These are phyloP conservation scores for Trichogramma evanescens DNA, from an alignment of 2,888 invertebrate species.

Conservation along the genomic window DNA sequence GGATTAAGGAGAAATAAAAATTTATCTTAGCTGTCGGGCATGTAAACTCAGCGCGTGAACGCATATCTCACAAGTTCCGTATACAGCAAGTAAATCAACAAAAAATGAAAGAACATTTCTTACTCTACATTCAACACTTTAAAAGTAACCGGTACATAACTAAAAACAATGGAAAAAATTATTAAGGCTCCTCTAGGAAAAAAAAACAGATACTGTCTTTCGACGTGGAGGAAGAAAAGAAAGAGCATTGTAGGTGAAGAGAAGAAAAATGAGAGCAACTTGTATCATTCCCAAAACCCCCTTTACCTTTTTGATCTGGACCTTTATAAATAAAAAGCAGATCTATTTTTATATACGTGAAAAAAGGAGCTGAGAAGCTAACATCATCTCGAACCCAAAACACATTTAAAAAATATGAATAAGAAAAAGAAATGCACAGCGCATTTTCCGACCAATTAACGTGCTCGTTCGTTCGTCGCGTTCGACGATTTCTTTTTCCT, in stretches of 20 bases:
- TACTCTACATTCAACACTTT: no score
- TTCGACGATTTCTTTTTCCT: constrained; percentile 32
- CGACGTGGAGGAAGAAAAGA: constrained; percentile 5
- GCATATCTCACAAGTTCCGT: constrained; percentile 8
- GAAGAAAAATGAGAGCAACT: constrained; percentile 8
- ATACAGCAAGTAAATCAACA: no score
- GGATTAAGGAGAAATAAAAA: constrained; percentile 22
- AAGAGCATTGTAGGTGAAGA: not conserved
- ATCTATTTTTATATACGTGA: no score
- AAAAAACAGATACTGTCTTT: not conserved
- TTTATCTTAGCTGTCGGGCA: constrained; percentile 9
- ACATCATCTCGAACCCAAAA: constrained; percentile 9
- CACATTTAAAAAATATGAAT: constrained; percentile 12
- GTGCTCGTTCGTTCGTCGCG: constrained; percentile 28
- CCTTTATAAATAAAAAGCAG: constrained; percentile 3
- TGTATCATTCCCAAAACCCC: constrained; percentile 14
- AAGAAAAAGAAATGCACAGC: constrained; percentile 23
- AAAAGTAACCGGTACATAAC: no score
- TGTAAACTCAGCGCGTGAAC: constrained; percentile 13
- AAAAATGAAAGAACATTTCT: no score
- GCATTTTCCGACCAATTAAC: constrained; percentile 26
- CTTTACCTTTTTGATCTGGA: constrained; percentile 17
- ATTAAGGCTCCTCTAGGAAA: constrained; percentile 23
- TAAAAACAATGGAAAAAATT: constrained; percentile 23
- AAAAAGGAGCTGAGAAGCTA: constrained; percentile 3